phyloP scores from a whole-genome alignment of 2,113 vertebrate genomes.

The Apaloderma vittatum region DNA sequence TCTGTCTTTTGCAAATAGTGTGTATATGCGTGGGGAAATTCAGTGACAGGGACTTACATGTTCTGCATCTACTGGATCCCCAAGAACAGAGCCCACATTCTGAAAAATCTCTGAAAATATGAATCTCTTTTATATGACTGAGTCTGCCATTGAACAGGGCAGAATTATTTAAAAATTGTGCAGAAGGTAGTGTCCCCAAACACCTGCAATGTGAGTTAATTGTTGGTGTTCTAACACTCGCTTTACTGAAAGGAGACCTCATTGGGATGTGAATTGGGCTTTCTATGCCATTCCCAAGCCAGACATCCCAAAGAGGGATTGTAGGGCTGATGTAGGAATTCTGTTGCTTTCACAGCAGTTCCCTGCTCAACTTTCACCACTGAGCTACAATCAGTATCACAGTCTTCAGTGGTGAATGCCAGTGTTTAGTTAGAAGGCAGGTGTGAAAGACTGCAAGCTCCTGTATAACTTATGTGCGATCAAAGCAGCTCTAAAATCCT shows the following conservation, averaged over 20 bases:
- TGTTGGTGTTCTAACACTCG: not conserved
- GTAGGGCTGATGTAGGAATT: not conserved
- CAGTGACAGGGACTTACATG: not conserved
- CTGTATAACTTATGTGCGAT: not conserved
- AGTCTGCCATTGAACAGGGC: not conserved
- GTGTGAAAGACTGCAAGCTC: not conserved
- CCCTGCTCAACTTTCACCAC: not conserved
- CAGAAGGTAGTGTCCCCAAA: not conserved
- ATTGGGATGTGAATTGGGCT: not conserved
- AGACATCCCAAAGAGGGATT: not conserved
- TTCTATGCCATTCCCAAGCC: not conserved
- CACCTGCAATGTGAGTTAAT: not conserved
- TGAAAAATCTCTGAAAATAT: not conserved
- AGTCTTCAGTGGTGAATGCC: not conserved
- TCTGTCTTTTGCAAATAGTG: not conserved
- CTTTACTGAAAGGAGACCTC: not conserved
- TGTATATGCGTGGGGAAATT: accelerated
- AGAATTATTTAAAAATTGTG: not conserved
- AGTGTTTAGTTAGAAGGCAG: not conserved
- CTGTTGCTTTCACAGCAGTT: not conserved
- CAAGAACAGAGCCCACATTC: not conserved
- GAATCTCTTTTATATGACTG: not conserved
- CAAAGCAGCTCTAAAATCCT: not conserved
- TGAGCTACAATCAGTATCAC: not conserved
- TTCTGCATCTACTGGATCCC: not conserved